phyloP scores from a whole-genome alignment of 2,113 vertebrate species.

The Anarhynchus alexandrinus region DNA sequence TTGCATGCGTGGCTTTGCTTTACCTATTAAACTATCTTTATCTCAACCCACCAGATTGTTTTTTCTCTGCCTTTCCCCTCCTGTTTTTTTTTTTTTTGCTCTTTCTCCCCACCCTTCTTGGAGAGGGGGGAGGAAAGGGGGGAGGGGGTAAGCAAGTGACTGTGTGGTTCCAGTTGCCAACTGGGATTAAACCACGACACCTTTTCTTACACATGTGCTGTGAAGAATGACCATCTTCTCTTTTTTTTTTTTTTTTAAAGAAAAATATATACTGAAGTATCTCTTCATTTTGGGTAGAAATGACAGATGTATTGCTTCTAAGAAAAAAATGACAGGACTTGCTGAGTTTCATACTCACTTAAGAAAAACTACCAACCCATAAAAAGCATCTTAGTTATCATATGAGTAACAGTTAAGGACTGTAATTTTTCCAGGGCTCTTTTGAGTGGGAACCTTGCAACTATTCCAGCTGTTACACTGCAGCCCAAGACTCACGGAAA shows the following conservation, averaged over 20 bases:
- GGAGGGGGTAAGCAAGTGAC: neutral
- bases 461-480: conserved; percentile 1
- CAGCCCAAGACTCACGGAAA: conserved; percentile 41
- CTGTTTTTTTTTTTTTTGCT: neutral
- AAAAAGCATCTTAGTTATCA: neutral
- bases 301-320: neutral
- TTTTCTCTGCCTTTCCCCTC: neutral
- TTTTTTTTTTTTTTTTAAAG: neutral
- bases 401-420: neutral
- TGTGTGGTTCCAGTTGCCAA: neutral
- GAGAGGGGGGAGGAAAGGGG: too few relatives aligned
- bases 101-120: neutral
- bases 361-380: neutral
- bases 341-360: neutral
- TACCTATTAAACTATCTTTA: neutral
- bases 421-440: conserved; percentile 67
- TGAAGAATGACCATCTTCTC: neutral
- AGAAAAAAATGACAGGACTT: neutral
- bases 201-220: neutral
- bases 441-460: neutral
- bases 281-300: neutral
- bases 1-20: neutral
- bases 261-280: neutral
- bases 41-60: neutral
- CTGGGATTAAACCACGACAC: neutral